Conservation (phyloP, 2,797 vertebrate species). For the Pangasius mekongensis region DNA sequence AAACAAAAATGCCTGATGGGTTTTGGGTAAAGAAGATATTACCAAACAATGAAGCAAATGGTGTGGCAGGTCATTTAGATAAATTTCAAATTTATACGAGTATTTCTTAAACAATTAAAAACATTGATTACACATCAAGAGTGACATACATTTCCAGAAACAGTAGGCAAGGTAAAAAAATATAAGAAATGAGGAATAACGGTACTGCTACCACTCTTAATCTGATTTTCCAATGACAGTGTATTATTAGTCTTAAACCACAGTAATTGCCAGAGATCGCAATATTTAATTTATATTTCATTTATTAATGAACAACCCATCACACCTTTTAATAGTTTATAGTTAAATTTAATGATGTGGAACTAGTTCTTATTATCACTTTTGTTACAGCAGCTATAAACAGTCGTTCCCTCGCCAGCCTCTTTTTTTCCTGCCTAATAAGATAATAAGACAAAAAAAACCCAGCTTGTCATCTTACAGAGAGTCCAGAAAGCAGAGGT, state of each 20-base stretch:
- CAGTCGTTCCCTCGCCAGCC: not conserved
- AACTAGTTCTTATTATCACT: not conserved
- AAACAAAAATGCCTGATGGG: not conserved
- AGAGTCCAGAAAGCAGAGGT: not conserved
- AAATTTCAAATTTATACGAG: not conserved
- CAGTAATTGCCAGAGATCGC: not conserved
- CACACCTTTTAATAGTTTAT: not conserved
- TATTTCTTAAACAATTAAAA: not conserved
- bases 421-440: not conserved
- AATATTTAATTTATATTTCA: not conserved
- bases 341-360: not conserved
- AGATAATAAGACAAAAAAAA: not conserved
- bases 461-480: not conserved
- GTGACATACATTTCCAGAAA: not conserved
- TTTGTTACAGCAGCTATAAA: not conserved
- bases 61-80: not conserved
- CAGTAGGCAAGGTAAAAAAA: not conserved
- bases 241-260: not conserved
- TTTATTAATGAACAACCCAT: not conserved
- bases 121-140: not conserved
- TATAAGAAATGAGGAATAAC: not conserved
- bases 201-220: not conserved
- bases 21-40: not conserved
- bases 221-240: not conserved
- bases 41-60: not conserved